These are phyloP conservation scores for Netelia melanura DNA, from an alignment of 2,888 invertebrate genomes.

Conservation along the genomic window DNA sequence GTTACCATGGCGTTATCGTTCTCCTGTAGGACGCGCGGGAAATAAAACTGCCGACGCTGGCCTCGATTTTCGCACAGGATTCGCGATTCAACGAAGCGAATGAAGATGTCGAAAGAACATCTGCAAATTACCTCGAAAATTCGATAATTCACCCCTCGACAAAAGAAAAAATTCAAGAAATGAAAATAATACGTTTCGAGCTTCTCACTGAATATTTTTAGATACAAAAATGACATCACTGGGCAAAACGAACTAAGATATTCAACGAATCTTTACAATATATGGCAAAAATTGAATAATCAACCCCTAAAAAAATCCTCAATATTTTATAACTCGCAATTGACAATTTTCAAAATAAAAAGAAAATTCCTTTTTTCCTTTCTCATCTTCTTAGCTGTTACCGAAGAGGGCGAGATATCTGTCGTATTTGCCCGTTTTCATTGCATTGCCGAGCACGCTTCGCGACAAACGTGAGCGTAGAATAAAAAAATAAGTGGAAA, in stretches of 20 bases:
- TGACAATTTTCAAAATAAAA: background rate
- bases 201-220: no score
- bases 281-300: no score
- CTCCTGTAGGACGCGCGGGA: background rate
- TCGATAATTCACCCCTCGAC: no score
- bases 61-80: constrained; percentile 5
- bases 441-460: background rate
- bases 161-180: no score
- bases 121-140: background rate
- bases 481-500: background rate
- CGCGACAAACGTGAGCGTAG: background rate
- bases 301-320: no score
- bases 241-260: no score
- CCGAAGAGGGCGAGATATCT: background rate
- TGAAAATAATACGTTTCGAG: no score
- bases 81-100: constrained; percentile 17
- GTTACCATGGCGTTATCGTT: constrained; percentile 6
- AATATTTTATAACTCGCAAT: no score
- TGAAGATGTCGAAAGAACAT: background rate
- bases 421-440: background rate
- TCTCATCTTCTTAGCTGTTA: background rate
- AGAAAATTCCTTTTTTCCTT: background rate
- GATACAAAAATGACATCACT: no score
- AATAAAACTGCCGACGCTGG: constrained; percentile 9
- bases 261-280: no score